These are phyloP conservation scores for Pantherophis vulpinus DNA, from an alignment of 2,797 vertebrate genomes.

Conservation along the genomic window DNA sequence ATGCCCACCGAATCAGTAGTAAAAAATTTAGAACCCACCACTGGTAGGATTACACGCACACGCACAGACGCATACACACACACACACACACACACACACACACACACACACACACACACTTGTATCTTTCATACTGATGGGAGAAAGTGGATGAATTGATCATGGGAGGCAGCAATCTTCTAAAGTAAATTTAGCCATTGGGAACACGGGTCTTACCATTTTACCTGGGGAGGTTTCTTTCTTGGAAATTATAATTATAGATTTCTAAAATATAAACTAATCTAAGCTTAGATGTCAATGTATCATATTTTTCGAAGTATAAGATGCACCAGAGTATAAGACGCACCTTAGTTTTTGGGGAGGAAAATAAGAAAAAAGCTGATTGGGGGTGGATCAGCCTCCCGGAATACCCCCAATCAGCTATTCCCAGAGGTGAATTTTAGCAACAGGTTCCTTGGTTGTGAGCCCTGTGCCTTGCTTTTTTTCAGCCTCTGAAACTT, in stretches of 20 bases:
- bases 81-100: neutral
- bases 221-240: neutral
- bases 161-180: neutral
- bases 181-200: neutral
- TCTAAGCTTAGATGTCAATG: constrained; percentile 4
- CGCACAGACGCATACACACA: neutral
- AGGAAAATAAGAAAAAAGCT: too few species aligned
- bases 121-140: neutral
- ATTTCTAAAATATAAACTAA: neutral
- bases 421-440: too few species aligned
- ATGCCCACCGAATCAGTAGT: too few species aligned
- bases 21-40: too few species aligned
- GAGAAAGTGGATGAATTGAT: neutral
- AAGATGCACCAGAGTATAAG: too few species aligned
- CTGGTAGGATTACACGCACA: neutral
- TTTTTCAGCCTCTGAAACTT: too few species aligned
- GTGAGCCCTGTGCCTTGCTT: too few species aligned
- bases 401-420: too few species aligned
- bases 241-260: neutral
- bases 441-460: too few species aligned
- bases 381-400: too few species aligned
- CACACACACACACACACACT: neutral
- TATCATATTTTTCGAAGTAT: too few species aligned
- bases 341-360: too few species aligned
- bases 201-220: neutral